A percentile compares a stretch with the other conserved stretches of the same genome.
Conservation (phyloP, 2,888 invertebrate species). For the Conistra vaccinii region DNA sequence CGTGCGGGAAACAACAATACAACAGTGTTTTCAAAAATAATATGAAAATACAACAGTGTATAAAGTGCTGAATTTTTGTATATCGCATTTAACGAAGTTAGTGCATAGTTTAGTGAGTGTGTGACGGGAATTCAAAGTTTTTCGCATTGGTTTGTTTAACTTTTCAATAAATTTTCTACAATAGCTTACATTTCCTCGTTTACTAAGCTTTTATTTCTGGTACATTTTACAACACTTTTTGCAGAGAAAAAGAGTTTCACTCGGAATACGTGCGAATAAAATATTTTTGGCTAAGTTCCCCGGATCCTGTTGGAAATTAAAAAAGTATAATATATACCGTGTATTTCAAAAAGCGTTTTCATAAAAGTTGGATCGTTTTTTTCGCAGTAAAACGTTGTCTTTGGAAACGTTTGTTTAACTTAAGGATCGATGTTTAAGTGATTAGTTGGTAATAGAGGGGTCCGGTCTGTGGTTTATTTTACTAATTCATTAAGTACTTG, state of each 20-base stretch:
- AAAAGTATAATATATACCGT: conserved; percentile 4
- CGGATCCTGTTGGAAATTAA: conserved; percentile 33
- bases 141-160: conserved; percentile 73
- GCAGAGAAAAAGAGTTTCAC: conserved; percentile 29
- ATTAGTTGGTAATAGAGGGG: conserved; percentile 53
- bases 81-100: conserved; percentile 59
- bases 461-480: conserved; percentile 61
- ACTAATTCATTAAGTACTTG: conserved; percentile 74
- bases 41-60: conserved; percentile 56
- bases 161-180: conserved; percentile 32
- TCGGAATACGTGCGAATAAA: conserved; percentile 30
- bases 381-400: conserved; percentile 5
- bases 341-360: conserved; percentile 23
- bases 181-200: conserved; percentile 55
- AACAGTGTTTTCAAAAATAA: conserved; percentile 60
- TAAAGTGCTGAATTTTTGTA: conserved; percentile 70
- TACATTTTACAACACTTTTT: conserved; percentile 2
- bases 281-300: conserved; percentile 48
- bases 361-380: conserved; percentile 30
- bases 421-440: conserved; percentile 22
- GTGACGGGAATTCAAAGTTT: conserved; percentile 71
- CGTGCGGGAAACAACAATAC: conserved; percentile 70
- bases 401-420: conserved; percentile 27
- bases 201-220: conserved; percentile 1
- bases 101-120: conserved; percentile 69